Evolutionary conservation across 2,888 invertebrate genomes (phyloP).

Genomic region (Zygogramma bicolorata): DNA sequence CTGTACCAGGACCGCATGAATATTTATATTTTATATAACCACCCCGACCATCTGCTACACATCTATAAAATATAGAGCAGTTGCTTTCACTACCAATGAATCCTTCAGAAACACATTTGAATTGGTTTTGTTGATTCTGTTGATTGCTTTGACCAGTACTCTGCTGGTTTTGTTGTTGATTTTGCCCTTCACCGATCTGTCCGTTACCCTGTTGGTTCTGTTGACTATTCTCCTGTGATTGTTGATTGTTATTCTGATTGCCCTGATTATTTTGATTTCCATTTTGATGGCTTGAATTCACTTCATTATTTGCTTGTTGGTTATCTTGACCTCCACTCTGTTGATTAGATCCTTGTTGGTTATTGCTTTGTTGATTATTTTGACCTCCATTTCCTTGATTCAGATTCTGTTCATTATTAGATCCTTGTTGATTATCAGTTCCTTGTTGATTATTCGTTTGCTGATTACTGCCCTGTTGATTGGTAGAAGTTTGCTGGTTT

Average conservation of each 20-base stretch:
- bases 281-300: constrained; percentile 27
- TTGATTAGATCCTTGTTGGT: too few species aligned
- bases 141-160: constrained; percentile 2
- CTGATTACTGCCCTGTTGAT: constrained; percentile 8
- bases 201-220: constrained; percentile 37
- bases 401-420: constrained; percentile 28
- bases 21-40: constrained; percentile 77
- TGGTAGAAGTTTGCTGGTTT: constrained; percentile 29
- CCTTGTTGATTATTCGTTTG: constrained; percentile 26
- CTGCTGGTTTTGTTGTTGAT: constrained; percentile 31
- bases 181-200: constrained; percentile 29
- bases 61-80: constrained; percentile 82
- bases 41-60: constrained; percentile 74
- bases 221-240: constrained; percentile 10
- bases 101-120: constrained; percentile 69
- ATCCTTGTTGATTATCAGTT: constrained; percentile 31
- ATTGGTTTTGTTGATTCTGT: constrained; percentile 15
- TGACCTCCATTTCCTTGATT: constrained; percentile 25
- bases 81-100: constrained; percentile 77
- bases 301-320: constrained; percentile 28
- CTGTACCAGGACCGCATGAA: constrained; percentile 80
- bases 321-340: constrained; percentile 15
- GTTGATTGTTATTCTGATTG: constrained; percentile 26
- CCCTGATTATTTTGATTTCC: constrained; percentile 11
- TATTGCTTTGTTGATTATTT: constrained; percentile 33